Evolutionary conservation across 2,113 vertebrate species (phyloP), one percentile per base, ranked within the genome.

Genomic region (Sus scrofa): DNA sequence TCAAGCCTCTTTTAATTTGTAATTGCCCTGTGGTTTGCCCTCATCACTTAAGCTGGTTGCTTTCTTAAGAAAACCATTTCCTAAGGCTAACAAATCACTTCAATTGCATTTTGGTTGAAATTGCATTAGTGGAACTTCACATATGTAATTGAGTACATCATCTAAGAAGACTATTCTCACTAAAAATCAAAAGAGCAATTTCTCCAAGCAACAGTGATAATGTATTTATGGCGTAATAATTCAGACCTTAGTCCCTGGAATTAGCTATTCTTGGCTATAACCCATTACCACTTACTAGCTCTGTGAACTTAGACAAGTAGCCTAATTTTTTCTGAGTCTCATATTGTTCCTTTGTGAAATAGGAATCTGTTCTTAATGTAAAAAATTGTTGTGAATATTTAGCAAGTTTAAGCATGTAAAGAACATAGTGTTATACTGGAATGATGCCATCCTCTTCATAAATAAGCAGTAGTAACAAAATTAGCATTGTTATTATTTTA

Each of bases 141-240:
- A 93, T 91, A 71, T 26, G 24, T 82, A 96, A 95, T 77, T 91
- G 62, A 86, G 27, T 95, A 71, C 62, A 26, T 89, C 56, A 82
- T 95, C 24, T 44, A 82, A 60, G n/a, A 90, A 50, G 2, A 52
- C 2, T 79, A 9, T 15, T 86, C 16, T 79, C 10, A 15, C n/a
- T 77, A 74, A n/a, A 94, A 68, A 83, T 89, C 11, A 34, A 52
- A 58, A 81, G 3, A 75, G 37, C 60, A 81, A 7, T 81, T 92
- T 73, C n/a, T 93, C 22, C 19, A 77, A 75, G 27, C 62, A 91
- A 22, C 7, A 75, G 39, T 52, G 3, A 34, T 92, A 74, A 90
- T 74, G 34, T 87, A 13, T 30, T 91, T 74, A 77, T 7, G 1
- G 3, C 4, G 24, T 44, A 86, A 50, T 71, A 56, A 91, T 89